Evolutionary conservation across 92 coral and sea anemone species (phyloP).

Genomic region (Paragorgia papillata): DNA sequence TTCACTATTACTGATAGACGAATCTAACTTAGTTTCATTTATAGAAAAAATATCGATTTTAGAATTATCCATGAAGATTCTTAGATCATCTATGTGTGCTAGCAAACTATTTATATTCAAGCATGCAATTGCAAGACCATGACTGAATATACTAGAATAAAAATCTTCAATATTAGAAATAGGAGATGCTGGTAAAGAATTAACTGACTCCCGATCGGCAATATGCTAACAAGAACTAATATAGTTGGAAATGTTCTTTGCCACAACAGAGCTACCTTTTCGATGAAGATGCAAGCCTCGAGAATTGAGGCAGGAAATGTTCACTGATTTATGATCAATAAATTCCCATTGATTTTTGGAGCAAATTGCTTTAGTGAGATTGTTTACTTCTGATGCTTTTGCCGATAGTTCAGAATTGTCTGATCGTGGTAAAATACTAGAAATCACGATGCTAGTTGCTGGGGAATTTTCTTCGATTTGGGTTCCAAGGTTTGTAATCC

Average conservation of each 20-base stretch:
- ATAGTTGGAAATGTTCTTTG: neutral
- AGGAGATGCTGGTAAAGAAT: too few relatives aligned
- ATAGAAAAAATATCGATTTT: too few relatives aligned
- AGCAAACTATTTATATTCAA: too few relatives aligned
- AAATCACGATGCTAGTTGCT: constrained; percentile 46
- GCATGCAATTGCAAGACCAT: too few relatives aligned
- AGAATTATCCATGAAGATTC: too few relatives aligned
- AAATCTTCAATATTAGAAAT: too few relatives aligned
- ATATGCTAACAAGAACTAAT: too few relatives aligned
- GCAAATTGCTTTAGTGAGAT: constrained; percentile 27
- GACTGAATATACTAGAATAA: too few relatives aligned
- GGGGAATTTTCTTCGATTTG: constrained; percentile 62
- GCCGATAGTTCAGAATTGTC: constrained; percentile 48
- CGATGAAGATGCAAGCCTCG: constrained; percentile 44
- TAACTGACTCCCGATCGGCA: too few relatives aligned
- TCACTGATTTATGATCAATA: constrained; percentile 19
- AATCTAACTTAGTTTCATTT: too few relatives aligned
- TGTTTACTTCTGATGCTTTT: constrained; percentile 46
- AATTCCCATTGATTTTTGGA: constrained; percentile 27
- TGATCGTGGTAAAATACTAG: constrained; percentile 45
- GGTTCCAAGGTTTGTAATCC: constrained; percentile 56
- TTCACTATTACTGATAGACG: too few relatives aligned
- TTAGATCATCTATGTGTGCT: too few relatives aligned
- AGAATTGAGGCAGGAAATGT: constrained; percentile 43
- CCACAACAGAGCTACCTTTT: constrained; percentile 13